Conservation (phyloP, 2,113 vertebrate species). For the Caretta caretta region DNA sequence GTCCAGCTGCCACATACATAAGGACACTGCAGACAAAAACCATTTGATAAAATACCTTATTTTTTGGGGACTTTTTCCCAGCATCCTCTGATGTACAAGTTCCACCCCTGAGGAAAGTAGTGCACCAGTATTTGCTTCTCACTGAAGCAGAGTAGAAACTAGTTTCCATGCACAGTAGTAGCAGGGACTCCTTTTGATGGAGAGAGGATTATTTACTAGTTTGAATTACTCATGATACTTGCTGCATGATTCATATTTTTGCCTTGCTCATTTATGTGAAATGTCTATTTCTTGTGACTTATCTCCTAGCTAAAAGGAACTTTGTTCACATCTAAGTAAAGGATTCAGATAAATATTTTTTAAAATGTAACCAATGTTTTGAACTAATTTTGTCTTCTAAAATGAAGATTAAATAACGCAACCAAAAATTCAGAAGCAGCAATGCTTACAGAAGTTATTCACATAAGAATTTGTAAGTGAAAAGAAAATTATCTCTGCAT, state of each 20-base stretch:
- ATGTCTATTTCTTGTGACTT: background rate
- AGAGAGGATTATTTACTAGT: background rate
- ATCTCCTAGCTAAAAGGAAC: background rate
- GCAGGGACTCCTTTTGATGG: background rate
- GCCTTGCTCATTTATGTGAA: background rate
- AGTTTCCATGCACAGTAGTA: background rate
- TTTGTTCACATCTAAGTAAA: background rate
- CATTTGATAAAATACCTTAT: background rate
- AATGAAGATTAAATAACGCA: background rate
- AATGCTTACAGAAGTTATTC: background rate
- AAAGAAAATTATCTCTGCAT: rapidly evolving
- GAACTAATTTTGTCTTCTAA: background rate
- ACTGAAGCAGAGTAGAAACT: background rate
- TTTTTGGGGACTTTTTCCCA: background rate
- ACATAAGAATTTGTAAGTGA: background rate
- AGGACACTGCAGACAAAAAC: background rate
- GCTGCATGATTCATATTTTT: background rate
- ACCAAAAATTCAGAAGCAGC: background rate
- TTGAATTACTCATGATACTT: background rate
- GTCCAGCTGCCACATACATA: background rate
- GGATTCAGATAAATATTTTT: background rate
- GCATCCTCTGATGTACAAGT: background rate
- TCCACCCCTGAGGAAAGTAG: background rate
- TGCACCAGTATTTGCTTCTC: background rate
- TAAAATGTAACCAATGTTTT: background rate